Evolutionary conservation across 2,797 vertebrate species (phyloP).

Genomic region (Ctenochaetus hawaiiensis): DNA sequence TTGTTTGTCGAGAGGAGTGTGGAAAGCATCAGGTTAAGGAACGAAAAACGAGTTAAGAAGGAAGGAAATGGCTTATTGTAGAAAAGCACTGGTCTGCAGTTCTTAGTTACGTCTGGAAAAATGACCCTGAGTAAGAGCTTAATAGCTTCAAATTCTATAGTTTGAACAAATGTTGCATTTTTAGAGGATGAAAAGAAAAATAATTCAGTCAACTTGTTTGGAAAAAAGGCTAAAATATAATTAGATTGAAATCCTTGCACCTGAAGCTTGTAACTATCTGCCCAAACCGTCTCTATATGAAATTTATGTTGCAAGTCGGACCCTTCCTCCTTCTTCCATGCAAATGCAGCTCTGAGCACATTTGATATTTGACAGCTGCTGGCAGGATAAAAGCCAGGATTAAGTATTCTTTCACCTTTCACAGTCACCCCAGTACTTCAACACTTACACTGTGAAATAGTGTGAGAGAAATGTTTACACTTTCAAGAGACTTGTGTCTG

Average conservation of each 20-base stretch:
- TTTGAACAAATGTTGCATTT: background rate
- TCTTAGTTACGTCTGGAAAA: constrained; percentile 24
- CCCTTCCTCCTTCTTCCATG: background rate
- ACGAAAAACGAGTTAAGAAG: constrained; percentile 33
- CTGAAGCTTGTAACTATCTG: background rate
- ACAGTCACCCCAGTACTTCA: constrained; percentile 48
- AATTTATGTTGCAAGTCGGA: constrained; percentile 7
- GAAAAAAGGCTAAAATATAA: background rate
- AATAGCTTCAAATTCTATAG: constrained; percentile 7
- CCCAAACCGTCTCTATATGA: constrained; percentile 6
- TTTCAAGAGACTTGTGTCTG: constrained; percentile 52
- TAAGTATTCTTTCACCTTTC: constrained; percentile 64
- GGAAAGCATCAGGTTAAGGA: constrained; percentile 39
- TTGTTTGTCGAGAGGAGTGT: constrained; percentile 61
- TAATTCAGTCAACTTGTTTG: background rate
- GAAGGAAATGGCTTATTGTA: constrained; percentile 12
- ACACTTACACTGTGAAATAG: constrained; percentile 60
- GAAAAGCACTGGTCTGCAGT: constrained; percentile 8
- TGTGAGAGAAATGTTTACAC: constrained; percentile 78
- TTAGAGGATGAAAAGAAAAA: background rate
- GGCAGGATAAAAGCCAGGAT: constrained; percentile 64
- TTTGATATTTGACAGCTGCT: constrained; percentile 63
- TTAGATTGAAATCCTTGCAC: background rate
- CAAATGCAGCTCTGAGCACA: constrained; percentile 58
- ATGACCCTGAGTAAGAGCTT: background rate